Percentiles rank a stretch among this genome's conserved stretches.
Evolutionary conservation across 2,888 invertebrate species (phyloP).

Genomic region (Lithodes maja): DNA sequence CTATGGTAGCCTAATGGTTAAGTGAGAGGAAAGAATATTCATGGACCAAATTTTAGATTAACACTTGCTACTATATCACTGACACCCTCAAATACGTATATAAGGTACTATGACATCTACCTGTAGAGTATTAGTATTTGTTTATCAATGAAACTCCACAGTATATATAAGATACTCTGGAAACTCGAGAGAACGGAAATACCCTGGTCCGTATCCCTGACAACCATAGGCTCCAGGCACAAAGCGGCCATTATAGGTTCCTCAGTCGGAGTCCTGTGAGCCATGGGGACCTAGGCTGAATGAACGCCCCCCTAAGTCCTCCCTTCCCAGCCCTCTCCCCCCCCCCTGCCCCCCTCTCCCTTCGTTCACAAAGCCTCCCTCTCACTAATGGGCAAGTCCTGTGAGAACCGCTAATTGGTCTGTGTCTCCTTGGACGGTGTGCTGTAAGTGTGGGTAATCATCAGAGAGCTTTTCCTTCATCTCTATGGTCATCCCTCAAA

Average conservation of each 20-base stretch:
- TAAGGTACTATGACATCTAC: too few relatives aligned
- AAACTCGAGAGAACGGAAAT: neutral
- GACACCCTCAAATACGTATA: too few relatives aligned
- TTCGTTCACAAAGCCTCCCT: neutral
- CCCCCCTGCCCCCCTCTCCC: conserved; percentile 3
- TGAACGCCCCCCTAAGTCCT: too few relatives aligned
- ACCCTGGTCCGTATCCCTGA: too few relatives aligned
- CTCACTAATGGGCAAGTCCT: conserved; percentile 61
- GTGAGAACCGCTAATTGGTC: conserved; percentile 65
- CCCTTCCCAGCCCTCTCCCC: neutral
- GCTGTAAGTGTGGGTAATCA: conserved; percentile 63
- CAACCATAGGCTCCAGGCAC: conserved; percentile 2
- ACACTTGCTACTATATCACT: too few relatives aligned
- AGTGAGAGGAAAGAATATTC: neutral
- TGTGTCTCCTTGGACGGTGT: conserved; percentile 53
- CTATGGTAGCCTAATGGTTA: too few relatives aligned
- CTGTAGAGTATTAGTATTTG: too few relatives aligned
- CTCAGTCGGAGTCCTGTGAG: conserved; percentile 23
- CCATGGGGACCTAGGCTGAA: conserved; percentile 22
- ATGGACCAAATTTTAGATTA: neutral
- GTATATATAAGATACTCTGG: too few relatives aligned
- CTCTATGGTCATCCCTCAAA: neutral
- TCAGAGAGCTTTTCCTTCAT: conserved; percentile 7
- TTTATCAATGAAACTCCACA: too few relatives aligned
- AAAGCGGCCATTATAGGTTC: conserved; percentile 33